Conservation (phyloP, 1,140 invertebrate genomes). For the Hylyphantes graminicola region DNA sequence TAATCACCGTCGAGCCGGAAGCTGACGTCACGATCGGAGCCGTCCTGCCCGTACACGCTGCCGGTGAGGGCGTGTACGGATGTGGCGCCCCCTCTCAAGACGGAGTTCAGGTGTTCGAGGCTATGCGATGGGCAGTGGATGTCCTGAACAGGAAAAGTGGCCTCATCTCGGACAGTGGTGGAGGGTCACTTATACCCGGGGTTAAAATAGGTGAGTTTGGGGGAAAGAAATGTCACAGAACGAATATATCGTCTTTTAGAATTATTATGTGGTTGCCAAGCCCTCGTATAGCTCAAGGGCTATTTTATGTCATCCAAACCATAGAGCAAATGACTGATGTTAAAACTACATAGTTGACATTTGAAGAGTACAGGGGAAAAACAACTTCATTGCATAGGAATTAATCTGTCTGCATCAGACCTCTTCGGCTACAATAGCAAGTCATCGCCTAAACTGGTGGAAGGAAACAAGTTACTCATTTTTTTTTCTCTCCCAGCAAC, state of each 20-base stretch:
- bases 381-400: too few relatives aligned
- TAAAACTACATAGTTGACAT: too few relatives aligned
- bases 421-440: too few relatives aligned
- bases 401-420: too few relatives aligned
- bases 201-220: slow-evolving; percentile 47
- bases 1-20: slow-evolving; percentile 11
- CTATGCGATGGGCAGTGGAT: slow-evolving; percentile 63
- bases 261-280: too few relatives aligned
- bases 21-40: slow-evolving; percentile 55
- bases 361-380: too few relatives aligned
- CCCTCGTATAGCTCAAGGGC: neutral
- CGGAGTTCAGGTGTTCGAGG: slow-evolving; percentile 64
- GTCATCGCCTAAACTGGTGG: too few relatives aligned
- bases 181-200: slow-evolving; percentile 49
- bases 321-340: too few relatives aligned
- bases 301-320: too few relatives aligned
- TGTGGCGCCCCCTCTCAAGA: slow-evolving; percentile 47
- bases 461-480: too few relatives aligned
- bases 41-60: slow-evolving; percentile 39
- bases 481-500: too few relatives aligned
- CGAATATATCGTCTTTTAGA: too few relatives aligned
- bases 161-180: slow-evolving; percentile 12
- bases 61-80: slow-evolving; percentile 50
- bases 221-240: neutral
- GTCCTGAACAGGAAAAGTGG: slow-evolving; percentile 52